Evolutionary conservation across 2,888 invertebrate genomes (phyloP), one percentile per base, ranked within the genome.

Genomic region (Rhamnusium bicolor): DNA sequence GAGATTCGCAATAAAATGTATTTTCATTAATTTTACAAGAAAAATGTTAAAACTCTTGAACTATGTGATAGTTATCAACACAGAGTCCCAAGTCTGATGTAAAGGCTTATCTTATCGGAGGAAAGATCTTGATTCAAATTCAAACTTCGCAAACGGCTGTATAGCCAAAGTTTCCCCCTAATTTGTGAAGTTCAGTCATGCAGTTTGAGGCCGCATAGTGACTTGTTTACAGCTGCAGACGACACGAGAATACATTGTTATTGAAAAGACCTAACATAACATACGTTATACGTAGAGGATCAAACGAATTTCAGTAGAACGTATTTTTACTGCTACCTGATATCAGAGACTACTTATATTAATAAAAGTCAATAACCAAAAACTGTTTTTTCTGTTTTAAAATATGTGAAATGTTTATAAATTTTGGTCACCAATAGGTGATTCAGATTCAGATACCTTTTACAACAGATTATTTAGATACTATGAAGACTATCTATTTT

Each of bases 121-220:
- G 49, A 27, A 49, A 49, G 27, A 63, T 63, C 27, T 27, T 7
- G 56, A 24, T 56, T 63, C 63, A 63, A 51, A 63, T 16, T 12
- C 51, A 29, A 29, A 51, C 19, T 63, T 63, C 63, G 27, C 16
- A 61, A 51, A 51, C 12, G 51, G 27, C 63, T 47, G 24, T 51
- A 49, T 21, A 51, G 27, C 49, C 27, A 51, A 63, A 63, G 63
- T 63, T 63, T 49, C 51, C 40, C n/a, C 46, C 63, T 63, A 47
- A 63, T 63, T 63, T 47, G 51, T 24, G 63, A 63, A 63, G 63
- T 63, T 63, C 62, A 27, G 18, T 51, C 63, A 18, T 63, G 27
- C 18, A 40, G 27, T 49, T 40, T 63, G 14, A 14, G 32, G 63
- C 21, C 49, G 47, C 51, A 49, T 63, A 27, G 24, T 49, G 18